Conservation (phyloP, 2,888 invertebrate species). For the Eilema sororculum region DNA sequence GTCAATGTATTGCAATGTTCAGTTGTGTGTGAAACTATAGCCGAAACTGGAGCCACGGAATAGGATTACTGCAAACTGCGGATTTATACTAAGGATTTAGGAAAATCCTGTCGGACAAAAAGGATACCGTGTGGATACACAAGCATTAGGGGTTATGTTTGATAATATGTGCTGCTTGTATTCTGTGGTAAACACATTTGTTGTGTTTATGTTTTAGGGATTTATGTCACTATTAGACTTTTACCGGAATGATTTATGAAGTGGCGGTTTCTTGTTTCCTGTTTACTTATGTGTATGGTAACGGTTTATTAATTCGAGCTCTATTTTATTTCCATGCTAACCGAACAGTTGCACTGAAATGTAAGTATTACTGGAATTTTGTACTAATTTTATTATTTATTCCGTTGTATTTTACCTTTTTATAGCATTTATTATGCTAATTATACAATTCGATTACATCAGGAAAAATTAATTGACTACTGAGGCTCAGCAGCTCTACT, state of each 20-base stretch:
- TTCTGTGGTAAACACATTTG: constrained; percentile 40
- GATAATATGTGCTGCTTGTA: constrained; percentile 66
- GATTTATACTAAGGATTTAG: constrained; percentile 79
- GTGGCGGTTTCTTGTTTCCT: constrained; percentile 37
- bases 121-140: constrained; percentile 66
- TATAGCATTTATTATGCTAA: too few relatives aligned
- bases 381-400: background rate
- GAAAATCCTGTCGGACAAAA: constrained; percentile 73
- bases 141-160: constrained; percentile 71
- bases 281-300: background rate
- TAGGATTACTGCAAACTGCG: constrained; percentile 79
- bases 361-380: constrained; percentile 71
- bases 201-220: constrained; percentile 24
- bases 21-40: constrained; percentile 71
- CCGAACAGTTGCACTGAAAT: constrained; percentile 80
- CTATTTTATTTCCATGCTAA: constrained; percentile 73
- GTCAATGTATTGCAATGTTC: constrained; percentile 69
- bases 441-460: too few relatives aligned
- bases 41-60: constrained; percentile 69
- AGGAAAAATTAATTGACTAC: too few relatives aligned
- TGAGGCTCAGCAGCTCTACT: too few relatives aligned
- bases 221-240: constrained; percentile 18
- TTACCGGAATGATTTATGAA: constrained; percentile 24
- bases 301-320: constrained; percentile 52
- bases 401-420: background rate